These are phyloP conservation scores for Eudasyphora cyanicolor DNA, from an alignment of 2,888 invertebrate species.

Conservation along the genomic window DNA sequence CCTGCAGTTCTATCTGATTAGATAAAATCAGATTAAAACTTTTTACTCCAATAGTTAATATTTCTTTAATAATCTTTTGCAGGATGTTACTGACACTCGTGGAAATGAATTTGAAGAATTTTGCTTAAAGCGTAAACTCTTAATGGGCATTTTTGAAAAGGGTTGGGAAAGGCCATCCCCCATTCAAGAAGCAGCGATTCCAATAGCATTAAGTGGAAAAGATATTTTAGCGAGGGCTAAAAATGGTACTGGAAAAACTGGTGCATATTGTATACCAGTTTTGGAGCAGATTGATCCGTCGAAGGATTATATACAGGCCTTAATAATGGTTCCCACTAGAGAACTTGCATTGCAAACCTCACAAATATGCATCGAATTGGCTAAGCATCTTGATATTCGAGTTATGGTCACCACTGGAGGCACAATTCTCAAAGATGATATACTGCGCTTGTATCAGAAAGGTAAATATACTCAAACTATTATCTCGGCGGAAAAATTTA, in stretches of 20 bases:
- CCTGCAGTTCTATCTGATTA: no score
- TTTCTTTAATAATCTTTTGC: conserved; percentile 60
- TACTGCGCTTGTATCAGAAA: conserved; percentile 99
- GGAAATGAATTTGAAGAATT: conserved; percentile 99
- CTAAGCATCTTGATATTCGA: conserved; percentile 97
- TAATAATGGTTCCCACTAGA: conserved; percentile 98
- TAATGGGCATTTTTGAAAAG: conserved; percentile 99
- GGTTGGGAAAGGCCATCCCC: conserved; percentile 99
- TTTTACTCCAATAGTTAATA: no score
- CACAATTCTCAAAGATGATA: conserved; percentile 98
- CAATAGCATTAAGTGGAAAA: conserved; percentile 97
- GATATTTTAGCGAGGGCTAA: conserved; percentile 99
- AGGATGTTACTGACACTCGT: conserved; percentile 99
- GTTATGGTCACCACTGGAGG: conserved; percentile 99
- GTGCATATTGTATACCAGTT: conserved; percentile 99
- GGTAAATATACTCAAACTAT: conserved; percentile 81
- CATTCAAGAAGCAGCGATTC: conserved; percentile 99
- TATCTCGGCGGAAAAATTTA: no score
- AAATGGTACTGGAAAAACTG: conserved; percentile 99
- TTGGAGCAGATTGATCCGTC: conserved; percentile 95
- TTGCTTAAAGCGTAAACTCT: conserved; percentile 96
- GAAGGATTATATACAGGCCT: conserved; percentile 96
- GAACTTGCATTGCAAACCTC: conserved; percentile 99
- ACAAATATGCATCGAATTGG: conserved; percentile 99
- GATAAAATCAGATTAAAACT: no score